A percentile compares a stretch with the other conserved stretches of the same genome.
phyloP scores from a whole-genome alignment of 2,113 vertebrate genomes.

The Condylura cristata region DNA sequence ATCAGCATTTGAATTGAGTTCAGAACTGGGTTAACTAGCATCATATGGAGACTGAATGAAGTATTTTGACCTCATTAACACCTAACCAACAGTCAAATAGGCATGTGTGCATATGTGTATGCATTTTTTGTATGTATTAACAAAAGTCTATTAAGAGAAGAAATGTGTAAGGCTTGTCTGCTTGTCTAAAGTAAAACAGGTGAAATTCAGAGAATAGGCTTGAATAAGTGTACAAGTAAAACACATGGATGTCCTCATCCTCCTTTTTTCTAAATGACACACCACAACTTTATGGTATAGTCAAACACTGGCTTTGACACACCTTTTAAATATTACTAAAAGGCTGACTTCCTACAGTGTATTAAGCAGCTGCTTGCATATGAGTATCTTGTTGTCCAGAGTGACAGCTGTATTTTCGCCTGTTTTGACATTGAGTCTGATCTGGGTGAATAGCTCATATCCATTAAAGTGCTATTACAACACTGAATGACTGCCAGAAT shows the following conservation, averaged over 20 bases:
- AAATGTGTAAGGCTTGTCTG: background rate
- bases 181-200: background rate
- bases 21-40: background rate
- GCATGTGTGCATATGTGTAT: background rate
- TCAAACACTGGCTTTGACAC: slow-evolving; percentile 55
- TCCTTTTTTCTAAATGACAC: slow-evolving; percentile 12
- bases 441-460: slow-evolving; percentile 93
- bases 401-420: slow-evolving; percentile 93
- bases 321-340: slow-evolving; percentile 82
- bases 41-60: background rate
- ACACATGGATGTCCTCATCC: background rate
- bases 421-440: slow-evolving; percentile 94
- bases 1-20: background rate
- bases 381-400: slow-evolving; percentile 90
- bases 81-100: background rate
- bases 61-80: background rate
- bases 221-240: background rate
- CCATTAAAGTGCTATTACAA: slow-evolving; percentile 94
- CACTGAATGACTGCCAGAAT: slow-evolving; percentile 92
- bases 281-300: background rate
- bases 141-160: background rate
- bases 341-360: slow-evolving; percentile 83
- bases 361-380: slow-evolving; percentile 90
- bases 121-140: background rate
- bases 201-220: background rate